Conservation (phyloP, 2,113 vertebrate species). For the Abramis brama region DNA sequence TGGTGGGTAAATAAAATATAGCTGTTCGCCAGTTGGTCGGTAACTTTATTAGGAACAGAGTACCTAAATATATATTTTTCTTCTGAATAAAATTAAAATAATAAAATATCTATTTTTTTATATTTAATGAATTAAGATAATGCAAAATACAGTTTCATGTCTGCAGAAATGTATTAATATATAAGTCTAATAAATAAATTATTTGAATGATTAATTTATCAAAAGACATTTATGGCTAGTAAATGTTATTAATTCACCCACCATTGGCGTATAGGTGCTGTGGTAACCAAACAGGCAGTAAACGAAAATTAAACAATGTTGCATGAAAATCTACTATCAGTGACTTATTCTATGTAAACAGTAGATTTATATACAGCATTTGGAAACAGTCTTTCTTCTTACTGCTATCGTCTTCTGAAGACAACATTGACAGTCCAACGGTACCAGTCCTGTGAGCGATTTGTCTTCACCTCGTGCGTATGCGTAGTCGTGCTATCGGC, state of each 20-base stretch:
- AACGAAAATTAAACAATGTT: too few species aligned
- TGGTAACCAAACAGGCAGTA: too few species aligned
- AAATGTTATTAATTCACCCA: background rate
- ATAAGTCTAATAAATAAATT: background rate
- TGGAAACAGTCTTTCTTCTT: background rate
- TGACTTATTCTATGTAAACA: background rate
- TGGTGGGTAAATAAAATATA: too few species aligned
- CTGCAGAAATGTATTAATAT: background rate
- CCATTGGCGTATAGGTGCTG: too few species aligned
- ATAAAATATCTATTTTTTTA: background rate
- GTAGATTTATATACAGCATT: background rate
- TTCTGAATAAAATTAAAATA: background rate
- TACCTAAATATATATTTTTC: background rate
- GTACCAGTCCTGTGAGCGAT: background rate
- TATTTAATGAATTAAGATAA: too few species aligned
- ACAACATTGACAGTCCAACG: background rate
- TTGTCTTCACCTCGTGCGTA: background rate
- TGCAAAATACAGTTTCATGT: too few species aligned
- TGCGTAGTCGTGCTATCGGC: constrained; percentile 23
- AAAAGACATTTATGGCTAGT: background rate
- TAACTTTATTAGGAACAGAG: background rate
- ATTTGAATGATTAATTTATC: background rate
- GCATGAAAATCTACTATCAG: background rate
- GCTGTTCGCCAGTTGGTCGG: too few species aligned
- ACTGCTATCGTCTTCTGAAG: background rate